Base-by-base conservation (phyloP, 2,797 vertebrate genomes). In the Anabas testudineus region DNA sequence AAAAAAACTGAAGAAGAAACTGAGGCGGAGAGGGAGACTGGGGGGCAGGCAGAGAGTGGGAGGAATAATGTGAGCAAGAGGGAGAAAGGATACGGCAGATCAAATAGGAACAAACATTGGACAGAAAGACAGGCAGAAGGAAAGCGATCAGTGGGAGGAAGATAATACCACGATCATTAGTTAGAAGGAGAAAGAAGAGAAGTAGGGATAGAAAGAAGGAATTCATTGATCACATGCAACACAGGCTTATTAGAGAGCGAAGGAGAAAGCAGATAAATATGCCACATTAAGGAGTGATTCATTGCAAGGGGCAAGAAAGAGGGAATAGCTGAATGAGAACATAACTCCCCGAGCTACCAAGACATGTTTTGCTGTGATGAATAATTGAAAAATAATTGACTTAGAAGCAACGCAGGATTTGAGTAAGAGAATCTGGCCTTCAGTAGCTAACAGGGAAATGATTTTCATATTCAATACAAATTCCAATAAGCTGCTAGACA, bases 51-150 rank as follows among this genome's bases (percentile, higher is more conserved):
- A 67, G 67, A 34, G 78, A 83, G 86, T 89, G 74, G 80, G 85
- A 87, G 83, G 80, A 86, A 81, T 77, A 65, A 74, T 63, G 46
- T 74, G 26, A 51, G 48, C 60, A 62, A 52, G 72, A 80, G 66
- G 48, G 43, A 55, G 63, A 51, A 34, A 43, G 30, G 71, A 65
- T 70, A 53, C 48, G 32, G 45, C 4, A 19, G 81, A 87, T 90
- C 71, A 91, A 87, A 85, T 47, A 54, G 72, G 53, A 85, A 59
- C 66, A 61, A 83, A 84, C 74, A 82, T 85, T 87, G 88, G 51
- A 76, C 32, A 52, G 74, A 70, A 57, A 82, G 37, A 74, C 57
- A 69, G 67, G 28, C 65, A 76, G 72, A 43, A 45, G 73, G 47
- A 54, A 63, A 73, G 69, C 54, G 26, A 66, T 73, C 78, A 79